These are phyloP conservation scores for Gallirallus australis DNA, from an alignment of 2,797 vertebrate genomes.

Conservation along the genomic window DNA sequence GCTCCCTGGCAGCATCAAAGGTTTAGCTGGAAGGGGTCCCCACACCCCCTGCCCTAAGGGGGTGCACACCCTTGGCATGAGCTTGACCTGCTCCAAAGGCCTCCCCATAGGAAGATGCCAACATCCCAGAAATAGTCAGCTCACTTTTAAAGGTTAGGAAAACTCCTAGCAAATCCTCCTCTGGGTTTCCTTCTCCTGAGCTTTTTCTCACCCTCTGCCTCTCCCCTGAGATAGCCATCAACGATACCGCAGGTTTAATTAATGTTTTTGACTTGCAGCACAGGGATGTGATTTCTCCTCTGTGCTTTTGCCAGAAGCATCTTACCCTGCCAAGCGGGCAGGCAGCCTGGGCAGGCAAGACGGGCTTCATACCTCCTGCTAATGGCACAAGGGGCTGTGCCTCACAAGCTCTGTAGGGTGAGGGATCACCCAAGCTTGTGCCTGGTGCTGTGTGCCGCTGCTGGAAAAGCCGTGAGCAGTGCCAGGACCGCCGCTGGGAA, in stretches of 20 bases:
- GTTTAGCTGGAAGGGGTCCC: not conserved
- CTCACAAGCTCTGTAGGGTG: not conserved
- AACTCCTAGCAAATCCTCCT: not conserved
- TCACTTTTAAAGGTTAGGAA: constrained; percentile 4
- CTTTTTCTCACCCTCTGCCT: constrained; percentile 59
- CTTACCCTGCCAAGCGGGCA: constrained; percentile 8
- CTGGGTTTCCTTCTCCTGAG: not conserved
- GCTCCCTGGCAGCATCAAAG: not conserved
- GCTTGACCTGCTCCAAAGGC: not conserved
- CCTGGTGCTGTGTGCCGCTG: fast-evolving
- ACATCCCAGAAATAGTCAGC: not conserved
- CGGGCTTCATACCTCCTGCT: constrained; percentile 23
- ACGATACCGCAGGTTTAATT: constrained; percentile 51
- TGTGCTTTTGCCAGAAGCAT: constrained; percentile 41
- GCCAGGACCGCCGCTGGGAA: not conserved
- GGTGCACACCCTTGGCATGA: not conserved
- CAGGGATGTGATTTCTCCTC: constrained; percentile 37
- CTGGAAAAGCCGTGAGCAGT: not conserved
- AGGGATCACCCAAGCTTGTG: not conserved
- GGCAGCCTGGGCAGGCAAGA: constrained; percentile 19
- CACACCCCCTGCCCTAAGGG: not conserved
- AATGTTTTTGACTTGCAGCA: constrained; percentile 54
- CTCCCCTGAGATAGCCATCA: constrained; percentile 58
- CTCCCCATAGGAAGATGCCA: fast-evolving
- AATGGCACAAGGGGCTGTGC: not conserved